Evolutionary conservation across 2,113 vertebrate species (phyloP), one percentile per base, ranked within the genome.

Genomic region (Scytalopus superciliaris): DNA sequence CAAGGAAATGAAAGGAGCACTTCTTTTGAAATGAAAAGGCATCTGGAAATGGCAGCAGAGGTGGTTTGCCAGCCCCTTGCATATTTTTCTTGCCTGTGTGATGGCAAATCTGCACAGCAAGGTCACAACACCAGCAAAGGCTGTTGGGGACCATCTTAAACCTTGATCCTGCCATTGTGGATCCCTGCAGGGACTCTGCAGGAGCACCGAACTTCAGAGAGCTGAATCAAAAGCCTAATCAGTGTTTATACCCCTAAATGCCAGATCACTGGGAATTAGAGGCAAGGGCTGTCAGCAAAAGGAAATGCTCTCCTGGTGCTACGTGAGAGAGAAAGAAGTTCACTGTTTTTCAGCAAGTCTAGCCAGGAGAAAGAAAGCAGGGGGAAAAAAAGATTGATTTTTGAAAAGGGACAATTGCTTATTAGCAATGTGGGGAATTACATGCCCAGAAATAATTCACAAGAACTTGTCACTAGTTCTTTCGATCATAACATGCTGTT

Each of bases 351-450:
- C 33, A 87, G 63, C 44, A 83, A 94, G 87, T 66, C 80, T 63
- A 85, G 56, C 12, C 76, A 72, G 74, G 39, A 87, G 93, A 92
- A 2, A 4, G 57, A 70, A 84, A 77, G 19, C 7, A 7, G 15
- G 3, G 3, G 1, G 9, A 17, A 19, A 16, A 33, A 7, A 8
- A 16, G 3, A 33, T 77, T 95, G 89, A 96, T 95, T 93, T 94
- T 72, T 84, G 52, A 80, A 25, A 95, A 92, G 85, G 84, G 90
- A 96, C 94, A 96, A 93, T 93, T 81, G 69, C 90, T 95, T 89
- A 90, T 96, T 90, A 95, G 90, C 93, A 84, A 95, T 89, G 88
- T 90, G 55, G 59, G 68, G 88, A 95, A 89, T 93, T 96, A 92
- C 64, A 90, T 69, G 22, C 50, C 81, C 85, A 85, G 89, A 95